Conservation (phyloP, 2,797 vertebrate species). For the Parauchenoglanis ngamensis region DNA sequence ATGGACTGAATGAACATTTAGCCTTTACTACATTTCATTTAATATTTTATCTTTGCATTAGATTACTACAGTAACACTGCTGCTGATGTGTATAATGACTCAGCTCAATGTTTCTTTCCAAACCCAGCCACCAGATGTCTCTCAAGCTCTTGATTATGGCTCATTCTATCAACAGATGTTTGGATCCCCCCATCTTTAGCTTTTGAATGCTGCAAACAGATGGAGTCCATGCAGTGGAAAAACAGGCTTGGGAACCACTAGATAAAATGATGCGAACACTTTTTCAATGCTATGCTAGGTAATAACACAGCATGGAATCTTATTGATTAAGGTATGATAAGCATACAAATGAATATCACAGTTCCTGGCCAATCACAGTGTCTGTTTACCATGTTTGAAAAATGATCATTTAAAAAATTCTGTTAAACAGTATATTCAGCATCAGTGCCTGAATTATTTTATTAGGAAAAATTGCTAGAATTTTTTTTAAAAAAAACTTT, state of each 20-base stretch:
- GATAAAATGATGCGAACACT: neutral
- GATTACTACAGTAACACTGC: neutral
- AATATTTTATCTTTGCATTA: neutral
- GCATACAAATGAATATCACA: neutral
- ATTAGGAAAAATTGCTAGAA: neutral
- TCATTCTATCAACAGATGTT: neutral
- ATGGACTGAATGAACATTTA: neutral
- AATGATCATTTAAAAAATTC: neutral
- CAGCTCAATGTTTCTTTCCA: neutral
- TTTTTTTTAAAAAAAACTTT: neutral
- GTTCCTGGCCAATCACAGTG: neutral
- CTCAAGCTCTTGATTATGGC: neutral
- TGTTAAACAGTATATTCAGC: neutral
- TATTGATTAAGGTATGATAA: neutral
- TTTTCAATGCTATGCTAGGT: neutral
- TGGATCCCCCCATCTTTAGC: neutral
- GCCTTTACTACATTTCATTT: neutral
- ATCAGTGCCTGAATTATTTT: neutral
- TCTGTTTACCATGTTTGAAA: neutral
- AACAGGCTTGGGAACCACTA: neutral
- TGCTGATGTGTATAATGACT: neutral
- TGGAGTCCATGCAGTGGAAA: neutral
- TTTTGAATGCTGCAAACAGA: neutral
- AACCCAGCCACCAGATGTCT: slow-evolving; percentile 22
- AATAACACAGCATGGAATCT: neutral